A percentile compares a stretch with the other conserved stretches of the same genome.
phyloP scores from a whole-genome alignment of 64 coral and sea anemone genomes.

The Cladopsammia gracilis region DNA sequence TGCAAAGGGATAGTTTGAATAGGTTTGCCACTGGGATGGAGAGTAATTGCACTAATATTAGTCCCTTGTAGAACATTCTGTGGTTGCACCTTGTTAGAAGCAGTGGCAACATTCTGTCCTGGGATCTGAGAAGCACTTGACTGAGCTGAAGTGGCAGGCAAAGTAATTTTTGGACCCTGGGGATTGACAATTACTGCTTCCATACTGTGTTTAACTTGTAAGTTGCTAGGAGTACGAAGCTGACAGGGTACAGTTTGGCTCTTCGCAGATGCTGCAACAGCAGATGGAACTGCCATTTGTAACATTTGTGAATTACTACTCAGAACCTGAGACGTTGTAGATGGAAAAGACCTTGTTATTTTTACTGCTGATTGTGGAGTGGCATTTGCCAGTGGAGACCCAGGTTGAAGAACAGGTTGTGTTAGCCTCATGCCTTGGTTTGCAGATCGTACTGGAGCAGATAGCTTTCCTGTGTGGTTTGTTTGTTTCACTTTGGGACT shows the following conservation, averaged over 20 bases:
- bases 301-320: conserved; percentile 17
- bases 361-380: conserved; percentile 1
- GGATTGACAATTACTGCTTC: conserved; percentile 7
- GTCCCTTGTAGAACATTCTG: conserved; percentile 6
- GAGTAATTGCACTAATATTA: not conserved
- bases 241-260: conserved; percentile 1
- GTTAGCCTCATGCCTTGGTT: conserved; percentile 22
- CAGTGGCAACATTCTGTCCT: not conserved
- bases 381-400: conserved; percentile 22
- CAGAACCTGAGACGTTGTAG: not conserved
- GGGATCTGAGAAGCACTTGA: not conserved
- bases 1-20: conserved; percentile 34
- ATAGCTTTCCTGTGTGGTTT: conserved; percentile 37
- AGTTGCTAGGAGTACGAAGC: not conserved
- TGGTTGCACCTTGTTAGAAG: not conserved
- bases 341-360: conserved; percentile 4
- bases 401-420: not conserved
- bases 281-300: conserved; percentile 49
- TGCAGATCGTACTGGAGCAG: not conserved
- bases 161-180: not conserved
- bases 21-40: not conserved
- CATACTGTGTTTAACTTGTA: conserved; percentile 3
- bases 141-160: conserved; percentile 1
- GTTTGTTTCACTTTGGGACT: conserved; percentile 34
- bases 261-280: conserved; percentile 7